These are phyloP conservation scores for Stegodyphus mimosarum DNA, from an alignment of 1,140 invertebrate genomes.

Conservation along the genomic window DNA sequence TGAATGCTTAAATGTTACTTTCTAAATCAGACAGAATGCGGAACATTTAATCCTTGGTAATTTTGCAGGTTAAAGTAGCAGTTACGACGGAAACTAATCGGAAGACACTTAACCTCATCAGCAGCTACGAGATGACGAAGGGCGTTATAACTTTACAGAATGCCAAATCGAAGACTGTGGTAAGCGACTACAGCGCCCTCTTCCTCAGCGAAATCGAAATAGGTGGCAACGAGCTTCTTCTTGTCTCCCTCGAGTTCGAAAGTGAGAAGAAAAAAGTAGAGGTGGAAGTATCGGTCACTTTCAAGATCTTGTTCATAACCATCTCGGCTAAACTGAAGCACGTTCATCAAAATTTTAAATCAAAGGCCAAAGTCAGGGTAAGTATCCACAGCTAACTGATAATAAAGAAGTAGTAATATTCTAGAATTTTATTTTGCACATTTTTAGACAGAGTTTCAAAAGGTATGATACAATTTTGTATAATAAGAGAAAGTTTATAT, in stretches of 20 bases:
- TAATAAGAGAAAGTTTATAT: too few relatives aligned
- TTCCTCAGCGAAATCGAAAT: constrained; percentile 56
- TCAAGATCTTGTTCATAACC: constrained; percentile 58
- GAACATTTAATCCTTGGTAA: too few relatives aligned
- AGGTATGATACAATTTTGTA: too few relatives aligned
- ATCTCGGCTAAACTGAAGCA: constrained; percentile 55
- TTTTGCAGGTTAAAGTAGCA: constrained; percentile 22
- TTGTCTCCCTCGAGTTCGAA: constrained; percentile 54
- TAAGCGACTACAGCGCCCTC: neutral
- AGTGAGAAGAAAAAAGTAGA: constrained; percentile 42
- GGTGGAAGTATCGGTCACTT: constrained; percentile 36
- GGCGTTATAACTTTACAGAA: constrained; percentile 16
- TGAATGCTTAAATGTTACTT: too few relatives aligned
- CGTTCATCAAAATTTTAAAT: constrained; percentile 40
- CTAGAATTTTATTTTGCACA: too few relatives aligned
- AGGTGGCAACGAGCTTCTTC: constrained; percentile 45
- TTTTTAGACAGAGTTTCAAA: too few relatives aligned
- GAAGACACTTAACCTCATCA: constrained; percentile 28
- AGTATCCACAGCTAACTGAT: neutral
- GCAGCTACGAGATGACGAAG: constrained; percentile 41
- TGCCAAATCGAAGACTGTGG: neutral
- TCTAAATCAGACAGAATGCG: too few relatives aligned
- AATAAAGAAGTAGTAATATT: too few relatives aligned
- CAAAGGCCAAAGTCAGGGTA: constrained; percentile 36
- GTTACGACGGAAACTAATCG: constrained; percentile 45